These are phyloP conservation scores for Chiloscyllium plagiosum DNA, from an alignment of 2,113 vertebrate genomes.

Conservation along the genomic window DNA sequence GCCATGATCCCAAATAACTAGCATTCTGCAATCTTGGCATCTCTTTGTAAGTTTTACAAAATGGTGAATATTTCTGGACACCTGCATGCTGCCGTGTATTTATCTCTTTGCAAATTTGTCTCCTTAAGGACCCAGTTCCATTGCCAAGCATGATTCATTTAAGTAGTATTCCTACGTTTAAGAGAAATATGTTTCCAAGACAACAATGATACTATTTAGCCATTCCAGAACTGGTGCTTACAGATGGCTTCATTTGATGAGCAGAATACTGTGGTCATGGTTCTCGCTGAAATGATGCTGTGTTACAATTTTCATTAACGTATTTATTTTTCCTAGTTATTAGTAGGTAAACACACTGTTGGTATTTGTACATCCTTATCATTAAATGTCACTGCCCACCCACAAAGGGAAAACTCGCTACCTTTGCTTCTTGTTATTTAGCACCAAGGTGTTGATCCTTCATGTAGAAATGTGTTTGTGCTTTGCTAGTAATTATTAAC, in stretches of 20 bases:
- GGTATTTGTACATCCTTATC: not conserved
- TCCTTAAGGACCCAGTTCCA: not conserved
- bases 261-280: conserved; percentile 43
- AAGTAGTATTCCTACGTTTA: not conserved
- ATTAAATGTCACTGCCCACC: not conserved
- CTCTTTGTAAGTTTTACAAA: not conserved
- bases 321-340: not conserved
- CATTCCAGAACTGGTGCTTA: conserved; percentile 42
- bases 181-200: conserved; percentile 47
- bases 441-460: not conserved
- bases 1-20: conserved; percentile 55
- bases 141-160: conserved; percentile 8
- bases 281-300: not conserved
- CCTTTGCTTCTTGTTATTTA: not conserved
- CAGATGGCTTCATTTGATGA: conserved; percentile 45
- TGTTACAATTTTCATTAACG: not conserved
- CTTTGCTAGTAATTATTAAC: not conserved
- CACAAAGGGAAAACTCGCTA: too few relatives aligned
- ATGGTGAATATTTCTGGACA: not conserved
- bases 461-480: not conserved
- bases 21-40: conserved; percentile 49
- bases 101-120: conserved; percentile 4
- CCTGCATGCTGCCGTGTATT: not conserved
- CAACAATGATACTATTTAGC: conserved; percentile 51
- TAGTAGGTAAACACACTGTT: not conserved